Percentiles rank a stretch among this genome's conserved stretches.
These are phyloP conservation scores for Drosophila sturtevanti DNA, from an alignment of 1,140 invertebrate species.

Conservation along the genomic window DNA sequence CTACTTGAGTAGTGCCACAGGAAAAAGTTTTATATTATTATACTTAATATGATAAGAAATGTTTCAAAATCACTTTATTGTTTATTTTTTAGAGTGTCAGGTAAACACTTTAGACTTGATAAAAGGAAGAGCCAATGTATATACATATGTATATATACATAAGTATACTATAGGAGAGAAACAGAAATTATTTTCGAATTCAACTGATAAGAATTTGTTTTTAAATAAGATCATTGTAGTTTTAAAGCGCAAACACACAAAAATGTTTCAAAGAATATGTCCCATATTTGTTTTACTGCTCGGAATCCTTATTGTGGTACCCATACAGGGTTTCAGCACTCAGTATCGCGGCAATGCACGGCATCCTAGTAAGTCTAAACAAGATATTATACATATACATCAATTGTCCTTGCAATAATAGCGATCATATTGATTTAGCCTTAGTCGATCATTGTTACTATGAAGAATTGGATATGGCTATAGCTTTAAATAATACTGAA, in stretches of 20 bases:
- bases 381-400: too few species aligned
- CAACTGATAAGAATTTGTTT: not conserved
- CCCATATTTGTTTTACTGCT: not conserved
- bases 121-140: not conserved
- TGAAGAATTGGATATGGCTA: conserved; percentile 55
- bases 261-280: not conserved
- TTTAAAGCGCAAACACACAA: not conserved
- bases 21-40: too few species aligned
- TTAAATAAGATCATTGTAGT: not conserved
- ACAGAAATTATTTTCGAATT: not conserved
- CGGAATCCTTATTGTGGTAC: not conserved
- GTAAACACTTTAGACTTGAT: not conserved
- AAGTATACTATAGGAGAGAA: not conserved
- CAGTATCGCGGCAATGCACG: conserved; percentile 59
- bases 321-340: conserved; percentile 29
- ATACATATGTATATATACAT: too few species aligned
- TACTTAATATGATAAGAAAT: too few species aligned
- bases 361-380: conserved; percentile 42
- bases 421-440: conserved; percentile 4
- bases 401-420: too few species aligned
- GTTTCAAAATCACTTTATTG: not conserved
- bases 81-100: not conserved
- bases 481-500: conserved; percentile 42
- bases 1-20: too few species aligned
- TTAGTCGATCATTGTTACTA: conserved; percentile 56